Evolutionary conservation across 2,888 invertebrate species (phyloP), one percentile per base, ranked within the genome.

Genomic region (Syrista parreyssii): DNA sequence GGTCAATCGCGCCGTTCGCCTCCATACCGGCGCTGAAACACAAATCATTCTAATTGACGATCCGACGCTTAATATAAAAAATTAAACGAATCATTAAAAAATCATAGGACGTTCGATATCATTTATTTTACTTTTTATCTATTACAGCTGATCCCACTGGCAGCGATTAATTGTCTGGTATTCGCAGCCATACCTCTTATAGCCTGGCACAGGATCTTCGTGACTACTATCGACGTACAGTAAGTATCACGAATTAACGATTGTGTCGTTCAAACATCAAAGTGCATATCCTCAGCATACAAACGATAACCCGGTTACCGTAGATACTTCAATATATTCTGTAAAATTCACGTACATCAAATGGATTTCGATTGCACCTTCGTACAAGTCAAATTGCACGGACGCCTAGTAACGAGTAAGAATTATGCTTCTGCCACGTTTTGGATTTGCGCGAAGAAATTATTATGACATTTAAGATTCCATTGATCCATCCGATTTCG

Each of bases 21-120:
- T 92, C 93, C 92, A 93, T 93, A 81, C 92, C 92, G 86, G 93
- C 88, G 87, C 93, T 93, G 91, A 73, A 90, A 88, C 86, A 84
- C 85, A 86, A 82, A 82, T 68, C 73, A 75, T 68, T 36, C 36
- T n/a, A 23, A 55, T 73, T 73, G n/a, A 40, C 40, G 40, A 40
- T 40, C 40, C 4, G 15, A 15, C 6, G 15, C 15, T 74, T 68
- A 31, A 35, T 32, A 36, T 33, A 68, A 31, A 78, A 9, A 36
- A 34, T 31, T 55, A 68, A 68, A 32, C 76, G 68, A 76, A 68
- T 79, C 75, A 73, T 79, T 73, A 72, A 4, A 77, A 72, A 69
- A 30, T 33, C 23, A 68, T 55, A 69, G 11, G 33, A 34, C 34
- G 68, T 68, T 30, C 31, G 11, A 34, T 36, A 71, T 32, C 55